A percentile compares a stretch with the other conserved stretches of the same genome.
phyloP scores from a whole-genome alignment of 2,797 vertebrate genomes.

The Hypotaenidia philippensis region DNA sequence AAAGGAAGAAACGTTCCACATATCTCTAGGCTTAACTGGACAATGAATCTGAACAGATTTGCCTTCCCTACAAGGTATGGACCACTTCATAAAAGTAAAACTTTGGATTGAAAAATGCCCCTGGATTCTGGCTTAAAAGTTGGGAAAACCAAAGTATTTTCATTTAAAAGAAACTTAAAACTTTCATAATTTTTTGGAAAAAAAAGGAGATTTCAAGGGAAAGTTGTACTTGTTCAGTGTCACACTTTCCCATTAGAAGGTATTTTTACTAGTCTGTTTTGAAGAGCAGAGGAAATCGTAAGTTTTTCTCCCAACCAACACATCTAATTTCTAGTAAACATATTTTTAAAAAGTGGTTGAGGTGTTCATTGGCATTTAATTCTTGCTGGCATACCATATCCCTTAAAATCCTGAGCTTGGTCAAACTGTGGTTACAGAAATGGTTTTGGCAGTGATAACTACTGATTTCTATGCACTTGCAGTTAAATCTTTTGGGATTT shows the following conservation, averaged over 20 bases:
- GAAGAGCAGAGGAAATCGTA: neutral
- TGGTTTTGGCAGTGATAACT: neutral
- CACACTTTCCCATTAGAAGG: neutral
- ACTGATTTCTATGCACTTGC: neutral
- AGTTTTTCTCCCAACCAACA: neutral
- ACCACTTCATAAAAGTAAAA: neutral
- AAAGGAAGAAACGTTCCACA: neutral
- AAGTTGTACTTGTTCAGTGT: neutral
- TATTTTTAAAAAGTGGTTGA: fast-evolving
- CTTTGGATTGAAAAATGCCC: neutral
- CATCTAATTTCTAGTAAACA: neutral
- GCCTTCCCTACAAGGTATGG: neutral
- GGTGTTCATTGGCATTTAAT: neutral
- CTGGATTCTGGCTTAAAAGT: neutral
- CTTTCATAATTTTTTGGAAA: neutral
- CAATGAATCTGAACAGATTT: neutral
- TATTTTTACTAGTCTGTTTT: neutral
- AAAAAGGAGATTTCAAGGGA: neutral
- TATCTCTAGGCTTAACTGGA: neutral
- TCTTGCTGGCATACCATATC: neutral
- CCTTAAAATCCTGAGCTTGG: neutral
- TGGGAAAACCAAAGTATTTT: neutral
- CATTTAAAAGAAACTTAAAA: neutral
- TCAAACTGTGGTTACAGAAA: neutral
- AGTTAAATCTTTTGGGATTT: neutral